phyloP scores from a whole-genome alignment of 1,140 invertebrate species.

The Pogonomyrmex californicus region DNA sequence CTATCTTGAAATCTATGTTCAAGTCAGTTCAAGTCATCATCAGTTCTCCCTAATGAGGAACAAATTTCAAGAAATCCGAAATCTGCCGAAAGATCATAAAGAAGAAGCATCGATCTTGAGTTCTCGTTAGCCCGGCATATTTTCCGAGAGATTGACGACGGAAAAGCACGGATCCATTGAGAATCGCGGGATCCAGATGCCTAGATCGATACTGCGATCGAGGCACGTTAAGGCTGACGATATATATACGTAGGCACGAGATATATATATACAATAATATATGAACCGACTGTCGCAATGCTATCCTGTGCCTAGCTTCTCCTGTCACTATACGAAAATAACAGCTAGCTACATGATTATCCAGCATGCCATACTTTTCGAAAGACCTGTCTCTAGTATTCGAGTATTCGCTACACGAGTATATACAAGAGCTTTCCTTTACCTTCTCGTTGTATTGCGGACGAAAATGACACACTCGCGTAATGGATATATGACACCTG shows the following conservation, averaged over 20 bases:
- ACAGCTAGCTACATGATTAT: slow-evolving; percentile 86
- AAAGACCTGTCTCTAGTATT: slow-evolving; percentile 65
- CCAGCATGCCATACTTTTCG: slow-evolving; percentile 82
- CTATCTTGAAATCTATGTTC: background rate
- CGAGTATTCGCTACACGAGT: slow-evolving; percentile 61
- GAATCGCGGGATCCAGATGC: slow-evolving; percentile 38
- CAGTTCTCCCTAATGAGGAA: background rate
- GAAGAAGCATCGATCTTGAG: slow-evolving; percentile 10
- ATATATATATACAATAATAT: slow-evolving; percentile 68
- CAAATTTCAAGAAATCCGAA: slow-evolving; percentile 29
- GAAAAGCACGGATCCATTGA: slow-evolving; percentile 23
- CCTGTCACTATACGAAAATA: slow-evolving; percentile 87
- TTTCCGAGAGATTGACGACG: slow-evolving; percentile 44
- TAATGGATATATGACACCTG: slow-evolving; percentile 28
- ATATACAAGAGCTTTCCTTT: slow-evolving; percentile 63
- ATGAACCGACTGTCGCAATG: slow-evolving; percentile 81
- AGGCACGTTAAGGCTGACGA: slow-evolving; percentile 65
- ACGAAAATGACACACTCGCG: slow-evolving; percentile 40
- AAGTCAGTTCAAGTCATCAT: background rate
- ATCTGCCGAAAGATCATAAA: slow-evolving; percentile 35
- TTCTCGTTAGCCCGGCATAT: slow-evolving; percentile 20
- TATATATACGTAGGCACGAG: slow-evolving; percentile 76
- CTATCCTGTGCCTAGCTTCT: slow-evolving; percentile 87
- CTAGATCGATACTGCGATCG: slow-evolving; percentile 38
- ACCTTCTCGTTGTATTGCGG: slow-evolving; percentile 42